phyloP scores from a whole-genome alignment of 2,113 vertebrate genomes.

The Etheostoma spectabile region DNA sequence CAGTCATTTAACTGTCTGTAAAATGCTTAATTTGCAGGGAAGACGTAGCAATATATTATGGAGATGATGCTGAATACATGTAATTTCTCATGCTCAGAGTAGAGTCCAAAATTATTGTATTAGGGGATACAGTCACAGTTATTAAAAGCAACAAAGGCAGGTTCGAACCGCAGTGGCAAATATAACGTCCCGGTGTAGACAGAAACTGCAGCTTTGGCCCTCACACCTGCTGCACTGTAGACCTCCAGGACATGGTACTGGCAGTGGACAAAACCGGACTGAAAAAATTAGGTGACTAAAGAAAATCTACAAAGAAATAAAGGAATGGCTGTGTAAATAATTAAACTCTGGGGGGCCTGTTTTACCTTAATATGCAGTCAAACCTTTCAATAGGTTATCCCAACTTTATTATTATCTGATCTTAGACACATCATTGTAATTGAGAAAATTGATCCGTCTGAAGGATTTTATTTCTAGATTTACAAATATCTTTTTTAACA shows the following conservation, averaged over 20 bases:
- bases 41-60: constrained; percentile 17
- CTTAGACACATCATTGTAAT: neutral
- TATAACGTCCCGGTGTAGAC: constrained; percentile 69
- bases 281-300: neutral
- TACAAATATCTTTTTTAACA: neutral
- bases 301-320: neutral
- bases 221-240: constrained; percentile 33
- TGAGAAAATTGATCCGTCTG: neutral
- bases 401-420: neutral
- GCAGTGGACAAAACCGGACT: neutral
- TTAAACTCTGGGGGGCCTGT: neutral
- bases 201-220: constrained; percentile 28
- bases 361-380: neutral
- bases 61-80: constrained; percentile 12
- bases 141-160: constrained; percentile 76
- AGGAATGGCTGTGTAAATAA: neutral
- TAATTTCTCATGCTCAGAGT: constrained; percentile 48
- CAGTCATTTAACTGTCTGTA: constrained; percentile 43
- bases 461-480: neutral
- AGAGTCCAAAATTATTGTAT: constrained; percentile 51
- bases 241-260: neutral
- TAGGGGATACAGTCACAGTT: constrained; percentile 64
- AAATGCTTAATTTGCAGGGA: constrained; percentile 45
- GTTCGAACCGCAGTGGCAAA: constrained; percentile 75
- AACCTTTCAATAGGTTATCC: neutral